Evolutionary conservation across 2,888 invertebrate genomes (phyloP).

Genomic region (Argynnis bischoffii): DNA sequence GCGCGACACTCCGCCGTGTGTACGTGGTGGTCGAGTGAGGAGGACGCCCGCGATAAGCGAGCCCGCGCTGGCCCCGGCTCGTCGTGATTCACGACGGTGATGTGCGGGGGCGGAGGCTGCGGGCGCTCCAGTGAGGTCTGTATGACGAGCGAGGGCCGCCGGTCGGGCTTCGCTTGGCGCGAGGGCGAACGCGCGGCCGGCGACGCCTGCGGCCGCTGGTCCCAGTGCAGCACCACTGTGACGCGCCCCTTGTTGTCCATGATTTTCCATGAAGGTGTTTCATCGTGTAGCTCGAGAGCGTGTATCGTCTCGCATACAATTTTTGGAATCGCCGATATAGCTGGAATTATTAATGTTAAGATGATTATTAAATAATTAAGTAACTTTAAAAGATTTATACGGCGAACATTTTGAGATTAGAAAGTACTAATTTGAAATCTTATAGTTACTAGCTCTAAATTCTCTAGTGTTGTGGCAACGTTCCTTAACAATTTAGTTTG

Average conservation of each 20-base stretch:
- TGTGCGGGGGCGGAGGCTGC: conserved; percentile 89
- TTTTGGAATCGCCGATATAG: conserved; percentile 96
- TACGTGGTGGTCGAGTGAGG: conserved; percentile 84
- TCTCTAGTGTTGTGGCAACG: no score
- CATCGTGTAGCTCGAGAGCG: conserved; percentile 97
- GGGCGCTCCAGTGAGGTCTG: conserved; percentile 89
- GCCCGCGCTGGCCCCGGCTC: conserved; percentile 91
- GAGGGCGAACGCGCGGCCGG: conserved; percentile 81
- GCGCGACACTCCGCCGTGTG: conserved; percentile 89
- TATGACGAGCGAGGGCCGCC: conserved; percentile 87
- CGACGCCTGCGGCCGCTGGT: conserved; percentile 90
- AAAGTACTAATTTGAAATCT: no score
- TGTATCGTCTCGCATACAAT: conserved; percentile 98
- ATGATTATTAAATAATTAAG: not conserved
- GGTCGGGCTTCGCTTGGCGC: conserved; percentile 79
- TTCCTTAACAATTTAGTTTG: no score
- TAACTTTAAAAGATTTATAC: not conserved
- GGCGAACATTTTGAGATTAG: not conserved
- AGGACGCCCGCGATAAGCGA: conserved; percentile 87
- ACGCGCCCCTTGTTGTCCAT: conserved; percentile 99
- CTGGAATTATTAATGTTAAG: conserved; percentile 77
- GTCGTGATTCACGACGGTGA: conserved; percentile 97
- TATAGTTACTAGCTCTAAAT: no score
- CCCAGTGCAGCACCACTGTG: conserved; percentile 98
- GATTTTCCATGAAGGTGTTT: conserved; percentile 98